Conservation (phyloP, 2,113 vertebrate genomes). For the Urocynchramus pylzowi region DNA sequence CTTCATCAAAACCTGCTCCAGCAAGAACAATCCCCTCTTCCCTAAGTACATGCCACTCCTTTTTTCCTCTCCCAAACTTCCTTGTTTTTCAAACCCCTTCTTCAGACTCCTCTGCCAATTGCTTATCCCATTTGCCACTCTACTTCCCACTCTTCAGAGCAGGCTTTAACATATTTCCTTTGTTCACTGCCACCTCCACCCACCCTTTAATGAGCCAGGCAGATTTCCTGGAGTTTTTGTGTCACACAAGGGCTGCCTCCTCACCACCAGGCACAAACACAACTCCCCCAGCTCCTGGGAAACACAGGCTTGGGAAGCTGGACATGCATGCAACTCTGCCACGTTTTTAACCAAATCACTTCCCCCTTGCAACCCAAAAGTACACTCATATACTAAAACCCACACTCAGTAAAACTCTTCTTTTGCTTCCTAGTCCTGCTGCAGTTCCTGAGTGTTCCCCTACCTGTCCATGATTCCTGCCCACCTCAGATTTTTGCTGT, state of each 20-base stretch:
- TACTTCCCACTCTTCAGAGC: not conserved
- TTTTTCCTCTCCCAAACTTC: not conserved
- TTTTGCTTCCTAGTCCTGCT: not conserved
- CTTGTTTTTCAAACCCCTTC: not conserved
- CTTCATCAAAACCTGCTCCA: not conserved
- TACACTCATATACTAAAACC: not conserved
- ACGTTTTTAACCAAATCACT: rapidly evolving
- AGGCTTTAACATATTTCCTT: slow-evolving; percentile 4
- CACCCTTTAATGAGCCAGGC: not conserved
- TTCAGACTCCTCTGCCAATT: not conserved
- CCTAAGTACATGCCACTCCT: not conserved
- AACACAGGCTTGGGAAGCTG: not conserved
- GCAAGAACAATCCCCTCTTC: not conserved
- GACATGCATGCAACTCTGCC: rapidly evolving
- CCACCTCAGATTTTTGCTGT: slow-evolving; percentile 24
- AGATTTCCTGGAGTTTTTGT: not conserved
- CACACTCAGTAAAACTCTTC: not conserved
- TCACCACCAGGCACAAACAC: not conserved
- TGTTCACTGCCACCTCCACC: slow-evolving; percentile 6
- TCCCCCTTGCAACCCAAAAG: not conserved
- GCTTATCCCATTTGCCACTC: not conserved
- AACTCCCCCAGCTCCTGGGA: not conserved
- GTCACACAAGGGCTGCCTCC: not conserved
- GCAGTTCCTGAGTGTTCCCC: not conserved
- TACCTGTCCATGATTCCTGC: not conserved